A percentile compares a stretch with the other conserved stretches of the same genome.
phyloP scores from a whole-genome alignment of 1,140 invertebrate genomes.

The Neodiprion pinetum region DNA sequence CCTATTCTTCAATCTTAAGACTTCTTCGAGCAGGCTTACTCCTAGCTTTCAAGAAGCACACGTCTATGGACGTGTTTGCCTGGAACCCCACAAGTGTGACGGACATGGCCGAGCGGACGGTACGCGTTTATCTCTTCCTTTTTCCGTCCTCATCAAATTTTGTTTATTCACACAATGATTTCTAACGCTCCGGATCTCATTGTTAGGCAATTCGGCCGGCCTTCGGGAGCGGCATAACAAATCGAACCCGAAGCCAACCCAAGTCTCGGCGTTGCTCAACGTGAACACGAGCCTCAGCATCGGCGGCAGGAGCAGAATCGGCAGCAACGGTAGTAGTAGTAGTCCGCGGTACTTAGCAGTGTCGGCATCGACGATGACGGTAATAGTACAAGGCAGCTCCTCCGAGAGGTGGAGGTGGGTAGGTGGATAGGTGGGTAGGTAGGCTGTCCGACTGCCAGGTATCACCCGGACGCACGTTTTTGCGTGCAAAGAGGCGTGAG shows the following conservation, averaged over 20 bases:
- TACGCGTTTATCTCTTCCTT: background rate
- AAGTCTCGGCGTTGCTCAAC: constrained; percentile 3
- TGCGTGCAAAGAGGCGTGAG: constrained; percentile 3
- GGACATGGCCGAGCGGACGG: too few species aligned
- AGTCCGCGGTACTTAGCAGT: background rate
- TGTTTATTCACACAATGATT: background rate
- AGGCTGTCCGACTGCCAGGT: background rate
- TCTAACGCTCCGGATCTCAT: background rate
- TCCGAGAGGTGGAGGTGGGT: background rate
- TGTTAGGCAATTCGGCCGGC: constrained; percentile 7
- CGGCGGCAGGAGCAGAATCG: background rate
- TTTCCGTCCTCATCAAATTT: background rate
- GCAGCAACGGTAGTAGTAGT: constrained; percentile 2
- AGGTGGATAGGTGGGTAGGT: background rate
- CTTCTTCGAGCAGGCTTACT: too few species aligned
- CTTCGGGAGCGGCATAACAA: background rate
- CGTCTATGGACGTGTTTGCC: background rate
- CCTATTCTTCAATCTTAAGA: background rate
- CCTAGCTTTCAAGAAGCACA: too few species aligned
- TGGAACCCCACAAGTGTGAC: background rate
- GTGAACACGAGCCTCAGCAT: background rate
- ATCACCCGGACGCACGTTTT: constrained; percentile 6
- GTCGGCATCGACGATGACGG: background rate
- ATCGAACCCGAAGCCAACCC: constrained; percentile 2
- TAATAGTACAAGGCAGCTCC: background rate